Evolutionary conservation across 2,113 vertebrate genomes (phyloP).

Genomic region (Bombycilla garrulus): DNA sequence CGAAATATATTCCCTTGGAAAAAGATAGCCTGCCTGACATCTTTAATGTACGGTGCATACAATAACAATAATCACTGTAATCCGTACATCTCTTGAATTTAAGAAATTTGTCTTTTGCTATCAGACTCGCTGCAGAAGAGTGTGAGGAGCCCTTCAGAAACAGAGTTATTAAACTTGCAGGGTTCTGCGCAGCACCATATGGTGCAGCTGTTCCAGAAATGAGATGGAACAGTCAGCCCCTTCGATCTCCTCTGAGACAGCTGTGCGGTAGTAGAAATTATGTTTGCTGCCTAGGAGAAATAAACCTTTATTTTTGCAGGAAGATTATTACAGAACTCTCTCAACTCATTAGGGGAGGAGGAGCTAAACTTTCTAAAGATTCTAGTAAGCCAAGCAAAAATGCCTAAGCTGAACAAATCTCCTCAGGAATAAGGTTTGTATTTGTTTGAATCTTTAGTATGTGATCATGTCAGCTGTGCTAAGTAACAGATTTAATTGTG

Average conservation of each 20-base stretch:
- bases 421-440: not conserved
- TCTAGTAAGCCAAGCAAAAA: conserved; percentile 9
- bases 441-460: not conserved
- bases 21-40: not conserved
- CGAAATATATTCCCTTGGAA: not conserved
- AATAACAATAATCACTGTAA: not conserved
- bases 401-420: not conserved
- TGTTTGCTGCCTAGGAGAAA: not conserved
- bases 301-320: not conserved
- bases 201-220: conserved; percentile 13
- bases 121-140: not conserved
- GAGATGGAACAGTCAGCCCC: not conserved
- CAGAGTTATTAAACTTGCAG: not conserved
- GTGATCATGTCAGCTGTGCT: not conserved
- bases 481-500: not conserved
- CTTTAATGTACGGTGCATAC: not conserved
- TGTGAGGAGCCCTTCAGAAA: not conserved
- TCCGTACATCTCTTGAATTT: not conserved
- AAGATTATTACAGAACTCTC: not conserved
- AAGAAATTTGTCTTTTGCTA: not conserved
- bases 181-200: not conserved
- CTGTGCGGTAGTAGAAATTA: not conserved
- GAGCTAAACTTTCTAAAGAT: not conserved
- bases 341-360: not conserved
- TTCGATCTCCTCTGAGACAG: conserved; percentile 4